Percentiles rank a stretch among this genome's conserved stretches.
These are phyloP conservation scores for Rhodeus uyekii DNA, from an alignment of 2,797 vertebrate genomes.

Conservation along the genomic window DNA sequence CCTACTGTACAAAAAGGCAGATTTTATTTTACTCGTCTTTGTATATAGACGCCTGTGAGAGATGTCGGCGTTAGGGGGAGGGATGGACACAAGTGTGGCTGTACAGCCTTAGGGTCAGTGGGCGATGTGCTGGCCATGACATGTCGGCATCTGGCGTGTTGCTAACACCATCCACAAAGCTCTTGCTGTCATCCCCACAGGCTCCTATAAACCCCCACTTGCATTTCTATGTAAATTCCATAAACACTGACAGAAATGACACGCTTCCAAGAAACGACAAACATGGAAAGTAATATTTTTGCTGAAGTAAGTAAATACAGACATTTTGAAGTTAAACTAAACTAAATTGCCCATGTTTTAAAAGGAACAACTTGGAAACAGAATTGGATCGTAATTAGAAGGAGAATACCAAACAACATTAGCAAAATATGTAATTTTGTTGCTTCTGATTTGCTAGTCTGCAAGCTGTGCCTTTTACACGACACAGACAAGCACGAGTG, in stretches of 20 bases:
- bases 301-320: not conserved
- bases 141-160: slow-evolving; percentile 80
- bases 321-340: not conserved
- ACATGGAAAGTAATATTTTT: not conserved
- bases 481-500: not conserved
- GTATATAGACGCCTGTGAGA: not conserved
- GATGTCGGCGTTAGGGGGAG: slow-evolving; percentile 1
- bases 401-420: not conserved
- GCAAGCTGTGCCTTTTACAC: not conserved
- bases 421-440: not conserved
- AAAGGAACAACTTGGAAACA: not conserved
- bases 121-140: slow-evolving; percentile 80
- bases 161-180: slow-evolving; percentile 69
- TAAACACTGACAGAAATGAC: slow-evolving; percentile 6
- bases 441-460: not conserved
- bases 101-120: slow-evolving; percentile 54
- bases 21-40: not conserved
- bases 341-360: not conserved
- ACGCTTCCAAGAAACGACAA: not conserved
- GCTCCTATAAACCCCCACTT: not conserved
- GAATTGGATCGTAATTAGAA: not conserved
- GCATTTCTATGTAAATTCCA: not conserved
- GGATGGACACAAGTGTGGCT: slow-evolving; percentile 19
- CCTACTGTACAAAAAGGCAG: not conserved
- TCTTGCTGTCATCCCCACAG: slow-evolving; percentile 55